Conservation (phyloP, 2,888 invertebrate genomes). For the Stratiomys singularior region DNA sequence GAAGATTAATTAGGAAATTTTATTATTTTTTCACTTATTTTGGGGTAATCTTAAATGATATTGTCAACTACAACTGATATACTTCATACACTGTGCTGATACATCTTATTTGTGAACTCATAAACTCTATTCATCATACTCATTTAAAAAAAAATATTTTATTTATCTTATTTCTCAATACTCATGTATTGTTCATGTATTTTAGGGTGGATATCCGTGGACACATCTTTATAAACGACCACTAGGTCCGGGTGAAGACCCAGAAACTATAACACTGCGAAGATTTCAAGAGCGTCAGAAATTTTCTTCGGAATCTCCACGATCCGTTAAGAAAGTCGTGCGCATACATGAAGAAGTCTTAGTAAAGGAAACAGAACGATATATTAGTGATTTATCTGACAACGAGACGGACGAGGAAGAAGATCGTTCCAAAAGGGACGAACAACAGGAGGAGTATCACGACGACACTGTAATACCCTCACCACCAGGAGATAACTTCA, state of each 20-base stretch:
- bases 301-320: slow-evolving; percentile 62
- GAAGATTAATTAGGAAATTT: no score
- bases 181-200: no score
- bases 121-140: no score
- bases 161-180: no score
- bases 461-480: not conserved
- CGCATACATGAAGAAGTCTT: slow-evolving; percentile 65
- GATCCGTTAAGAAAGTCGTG: slow-evolving; percentile 63
- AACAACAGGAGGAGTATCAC: slow-evolving; percentile 22
- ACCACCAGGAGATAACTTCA: slow-evolving; percentile 55
- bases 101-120: no score
- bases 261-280: slow-evolving; percentile 63
- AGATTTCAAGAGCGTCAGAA: slow-evolving; percentile 60
- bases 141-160: no score
- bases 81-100: no score
- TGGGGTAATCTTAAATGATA: no score
- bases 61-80: no score
- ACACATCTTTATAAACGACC: slow-evolving; percentile 78
- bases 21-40: no score
- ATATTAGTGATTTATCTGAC: slow-evolving; percentile 63
- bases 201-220: slow-evolving; percentile 81
- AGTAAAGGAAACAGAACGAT: slow-evolving; percentile 64
- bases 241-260: slow-evolving; percentile 65
- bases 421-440: not conserved
- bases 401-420: slow-evolving; percentile 57